Evolutionary conservation across 2,888 invertebrate genomes (phyloP), one percentile per base, ranked within the genome.

Genomic region (Agrilus mali): DNA sequence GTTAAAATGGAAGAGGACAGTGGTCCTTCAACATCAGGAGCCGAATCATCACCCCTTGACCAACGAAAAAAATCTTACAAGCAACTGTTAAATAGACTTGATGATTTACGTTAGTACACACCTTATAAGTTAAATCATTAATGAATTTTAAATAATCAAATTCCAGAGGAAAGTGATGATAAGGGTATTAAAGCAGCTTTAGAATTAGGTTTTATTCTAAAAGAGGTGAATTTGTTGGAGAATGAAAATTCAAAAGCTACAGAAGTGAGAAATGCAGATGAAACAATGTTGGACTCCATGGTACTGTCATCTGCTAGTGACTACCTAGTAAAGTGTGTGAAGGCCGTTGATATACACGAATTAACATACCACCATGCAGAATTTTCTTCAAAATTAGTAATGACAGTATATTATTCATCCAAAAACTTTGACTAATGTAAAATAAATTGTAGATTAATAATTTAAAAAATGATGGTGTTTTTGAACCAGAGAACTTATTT

Each of bases 341-440:
- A 61, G 49, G 54, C 60, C 34, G 54, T 66, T 8, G 60, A 64
- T 51, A 54, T 61, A 22, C 69, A 70, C 46, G 60, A 65, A 14
- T 67, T 71, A 44, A 61, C 63, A 0, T 76, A 75, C 47, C 71
- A 74, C 47, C 61, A 63, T 12, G 63, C 63, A 32, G 71, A 71
- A 42, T 66, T 75, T 38, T 69, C 71, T 1, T 50, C 56, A 15
- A 69, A 70, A 52, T 67, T 75, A 50, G 74, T 76, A 55, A 49
- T 15, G 13, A 50, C 2, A 3, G 3, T 35, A 2, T 15, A 2
- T 15, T 35, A 35, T n/a, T 10, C n/a, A 15, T 7, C 20, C 5
- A 37, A 37, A 37, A 7, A 17, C 17, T 15, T 15, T 31, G 45
- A 38, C 36, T 15, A 34, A 5, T 14, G 7, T 33, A 41, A 33